A percentile compares a stretch with the other conserved stretches of the same genome.
Conservation (phyloP, 2,797 vertebrate species). For the Cynodonichthys magdalenae region DNA sequence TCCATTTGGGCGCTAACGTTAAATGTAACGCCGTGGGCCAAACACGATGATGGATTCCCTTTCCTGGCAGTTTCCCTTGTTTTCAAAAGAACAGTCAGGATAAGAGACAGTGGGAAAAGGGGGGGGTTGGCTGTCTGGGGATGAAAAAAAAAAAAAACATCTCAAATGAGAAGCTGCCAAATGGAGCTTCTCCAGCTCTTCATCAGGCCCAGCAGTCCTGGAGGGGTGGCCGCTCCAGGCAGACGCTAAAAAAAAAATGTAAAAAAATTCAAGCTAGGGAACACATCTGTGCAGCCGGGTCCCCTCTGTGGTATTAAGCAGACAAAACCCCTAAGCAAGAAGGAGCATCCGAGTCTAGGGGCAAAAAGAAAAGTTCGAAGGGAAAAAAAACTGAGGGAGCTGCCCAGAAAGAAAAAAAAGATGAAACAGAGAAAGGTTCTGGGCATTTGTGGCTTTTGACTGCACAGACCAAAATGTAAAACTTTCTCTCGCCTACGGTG, state of each 20-base stretch:
- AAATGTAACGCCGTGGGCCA: slow-evolving; percentile 69
- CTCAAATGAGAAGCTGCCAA: slow-evolving; percentile 68
- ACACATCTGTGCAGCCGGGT: slow-evolving; percentile 72
- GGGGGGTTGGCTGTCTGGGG: slow-evolving; percentile 50
- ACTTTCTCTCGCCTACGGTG: slow-evolving; percentile 25
- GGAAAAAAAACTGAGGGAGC: slow-evolving; percentile 17
- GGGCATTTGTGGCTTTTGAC: slow-evolving; percentile 26
- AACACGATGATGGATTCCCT: slow-evolving; percentile 72
- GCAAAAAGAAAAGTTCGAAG: slow-evolving; percentile 34
- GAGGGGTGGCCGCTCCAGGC: slow-evolving; percentile 60
- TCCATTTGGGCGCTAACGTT: slow-evolving; percentile 72
- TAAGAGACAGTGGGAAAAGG: slow-evolving; percentile 35
- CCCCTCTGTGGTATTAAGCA: slow-evolving; percentile 45
- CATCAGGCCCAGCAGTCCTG: slow-evolving; percentile 71
- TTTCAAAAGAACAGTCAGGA: slow-evolving; percentile 69
- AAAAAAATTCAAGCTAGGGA: slow-evolving; percentile 51
- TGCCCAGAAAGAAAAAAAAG: slow-evolving; percentile 12
- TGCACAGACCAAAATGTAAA: slow-evolving; percentile 41
- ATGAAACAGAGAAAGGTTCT: slow-evolving; percentile 28
- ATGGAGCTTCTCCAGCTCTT: slow-evolving; percentile 63
- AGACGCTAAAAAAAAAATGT: slow-evolving; percentile 52
- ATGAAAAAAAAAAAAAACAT: slow-evolving; percentile 50
- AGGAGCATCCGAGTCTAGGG: slow-evolving; percentile 32
- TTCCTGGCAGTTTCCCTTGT: slow-evolving; percentile 64
- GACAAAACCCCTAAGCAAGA: slow-evolving; percentile 48